A percentile compares a stretch with the other conserved stretches of the same genome.
Conservation (phyloP, 2,113 vertebrate genomes). For the Limanda limanda region DNA sequence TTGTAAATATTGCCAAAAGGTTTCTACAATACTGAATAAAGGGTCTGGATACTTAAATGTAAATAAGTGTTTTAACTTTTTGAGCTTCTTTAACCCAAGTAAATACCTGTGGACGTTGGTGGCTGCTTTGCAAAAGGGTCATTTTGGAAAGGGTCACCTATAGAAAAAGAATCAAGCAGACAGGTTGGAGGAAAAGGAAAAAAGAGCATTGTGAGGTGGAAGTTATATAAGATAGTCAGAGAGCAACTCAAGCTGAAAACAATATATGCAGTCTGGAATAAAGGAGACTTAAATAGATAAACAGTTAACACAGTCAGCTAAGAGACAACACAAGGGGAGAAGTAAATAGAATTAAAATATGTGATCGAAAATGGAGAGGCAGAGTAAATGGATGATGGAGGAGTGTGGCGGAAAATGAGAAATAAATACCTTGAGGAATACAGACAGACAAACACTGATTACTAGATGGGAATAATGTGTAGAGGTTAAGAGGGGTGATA, state of each 20-base stretch:
- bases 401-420: background rate
- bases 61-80: background rate
- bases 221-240: conserved; percentile 37
- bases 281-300: background rate
- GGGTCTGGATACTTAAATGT: background rate
- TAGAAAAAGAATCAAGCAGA: conserved; percentile 41
- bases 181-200: conserved; percentile 34
- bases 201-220: conserved; percentile 21
- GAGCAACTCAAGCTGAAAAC: conserved; percentile 32
- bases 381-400: background rate
- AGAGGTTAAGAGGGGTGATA: conserved; percentile 21
- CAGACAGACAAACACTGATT: too few relatives aligned
- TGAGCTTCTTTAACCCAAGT: background rate
- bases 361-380: background rate
- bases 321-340: background rate
- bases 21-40: background rate
- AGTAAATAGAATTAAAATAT: background rate
- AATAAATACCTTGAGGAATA: background rate
- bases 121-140: conserved; percentile 93
- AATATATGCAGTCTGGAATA: conserved; percentile 9
- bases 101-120: conserved; percentile 86
- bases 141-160: conserved; percentile 93
- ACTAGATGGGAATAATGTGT: background rate
- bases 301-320: background rate
- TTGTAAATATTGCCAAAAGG: background rate